A percentile compares a stretch with the other conserved stretches of the same genome.
Conservation (phyloP, 2,797 vertebrate species). For the Coendou prehensilis region DNA sequence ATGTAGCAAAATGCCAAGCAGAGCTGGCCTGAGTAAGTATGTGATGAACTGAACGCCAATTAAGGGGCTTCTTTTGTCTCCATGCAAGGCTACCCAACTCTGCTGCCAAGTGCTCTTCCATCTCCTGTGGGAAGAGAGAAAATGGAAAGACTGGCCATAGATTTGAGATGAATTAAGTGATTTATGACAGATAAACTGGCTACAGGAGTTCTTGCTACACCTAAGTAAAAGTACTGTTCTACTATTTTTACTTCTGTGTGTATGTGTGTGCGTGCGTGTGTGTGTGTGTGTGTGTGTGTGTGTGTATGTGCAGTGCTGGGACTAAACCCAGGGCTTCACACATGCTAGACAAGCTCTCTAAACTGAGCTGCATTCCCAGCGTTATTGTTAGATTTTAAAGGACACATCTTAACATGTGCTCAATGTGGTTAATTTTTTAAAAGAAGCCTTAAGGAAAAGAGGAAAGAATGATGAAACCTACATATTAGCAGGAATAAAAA, state of each 20-base stretch:
- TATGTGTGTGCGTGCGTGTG: neutral
- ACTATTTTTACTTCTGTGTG: neutral
- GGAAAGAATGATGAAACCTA: constrained; percentile 31
- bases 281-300: neutral
- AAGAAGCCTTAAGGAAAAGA: neutral
- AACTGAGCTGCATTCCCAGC: neutral
- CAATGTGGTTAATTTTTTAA: neutral
- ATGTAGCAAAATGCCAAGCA: constrained; percentile 19
- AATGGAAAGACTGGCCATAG: neutral
- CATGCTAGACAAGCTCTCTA: neutral
- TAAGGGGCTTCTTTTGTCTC: neutral
- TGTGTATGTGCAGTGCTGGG: neutral
- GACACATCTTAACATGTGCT: constrained; percentile 5
- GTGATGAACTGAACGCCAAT: constrained; percentile 16
- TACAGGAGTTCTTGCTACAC: neutral
- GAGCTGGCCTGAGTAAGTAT: constrained; percentile 16
- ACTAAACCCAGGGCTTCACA: neutral
- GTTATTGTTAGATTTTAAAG: constrained; percentile 1
- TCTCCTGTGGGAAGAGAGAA: neutral
- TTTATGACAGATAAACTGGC: constrained; percentile 1
- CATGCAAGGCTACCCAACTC: neutral
- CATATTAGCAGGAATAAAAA: neutral
- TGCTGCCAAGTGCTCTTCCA: neutral
- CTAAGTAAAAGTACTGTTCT: neutral
- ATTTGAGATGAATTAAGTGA: constrained; percentile 5